phyloP scores from a whole-genome alignment of 2,888 invertebrate genomes.

The Kuschelorhynchus macadamiae region DNA sequence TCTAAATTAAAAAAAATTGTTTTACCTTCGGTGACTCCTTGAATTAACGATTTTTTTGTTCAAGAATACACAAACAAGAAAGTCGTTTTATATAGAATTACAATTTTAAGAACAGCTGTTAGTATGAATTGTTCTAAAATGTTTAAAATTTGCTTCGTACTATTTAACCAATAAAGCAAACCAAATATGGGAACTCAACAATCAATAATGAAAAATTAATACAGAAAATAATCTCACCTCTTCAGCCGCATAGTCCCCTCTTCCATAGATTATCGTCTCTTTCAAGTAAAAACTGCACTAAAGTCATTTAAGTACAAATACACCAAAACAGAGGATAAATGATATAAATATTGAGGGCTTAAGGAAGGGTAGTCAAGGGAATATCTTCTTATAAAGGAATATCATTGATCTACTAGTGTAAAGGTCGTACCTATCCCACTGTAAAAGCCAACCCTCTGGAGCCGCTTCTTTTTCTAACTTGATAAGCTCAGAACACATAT shows the following conservation, averaged over 20 bases:
- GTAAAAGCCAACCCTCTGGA: slow-evolving; percentile 78
- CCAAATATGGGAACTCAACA: not conserved
- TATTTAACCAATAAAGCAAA: not conserved
- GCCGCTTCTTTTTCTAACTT: slow-evolving; percentile 77
- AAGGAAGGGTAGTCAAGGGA: slow-evolving; percentile 12
- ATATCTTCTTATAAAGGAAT: slow-evolving; percentile 20
- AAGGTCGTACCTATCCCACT: slow-evolving; percentile 81
- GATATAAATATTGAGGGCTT: slow-evolving; percentile 8
- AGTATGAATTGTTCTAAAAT: too few relatives aligned
- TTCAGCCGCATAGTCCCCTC: slow-evolving; percentile 33
- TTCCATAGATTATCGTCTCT: slow-evolving; percentile 12
- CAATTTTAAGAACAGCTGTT: too few relatives aligned
- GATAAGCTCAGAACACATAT: slow-evolving; percentile 73
- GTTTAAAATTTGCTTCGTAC: too few relatives aligned
- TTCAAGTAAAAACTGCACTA: slow-evolving; percentile 24
- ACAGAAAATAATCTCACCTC: slow-evolving; percentile 47
- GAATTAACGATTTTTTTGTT: too few relatives aligned
- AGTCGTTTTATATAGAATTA: too few relatives aligned
- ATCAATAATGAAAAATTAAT: not conserved
- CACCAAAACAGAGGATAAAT: slow-evolving; percentile 7
- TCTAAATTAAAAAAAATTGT: too few relatives aligned
- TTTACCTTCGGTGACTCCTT: too few relatives aligned
- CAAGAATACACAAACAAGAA: too few relatives aligned
- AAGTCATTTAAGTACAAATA: slow-evolving; percentile 31
- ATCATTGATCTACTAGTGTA: slow-evolving; percentile 46